Conservation (phyloP, 2,888 invertebrate species). For the Linnaemya vulpina region DNA sequence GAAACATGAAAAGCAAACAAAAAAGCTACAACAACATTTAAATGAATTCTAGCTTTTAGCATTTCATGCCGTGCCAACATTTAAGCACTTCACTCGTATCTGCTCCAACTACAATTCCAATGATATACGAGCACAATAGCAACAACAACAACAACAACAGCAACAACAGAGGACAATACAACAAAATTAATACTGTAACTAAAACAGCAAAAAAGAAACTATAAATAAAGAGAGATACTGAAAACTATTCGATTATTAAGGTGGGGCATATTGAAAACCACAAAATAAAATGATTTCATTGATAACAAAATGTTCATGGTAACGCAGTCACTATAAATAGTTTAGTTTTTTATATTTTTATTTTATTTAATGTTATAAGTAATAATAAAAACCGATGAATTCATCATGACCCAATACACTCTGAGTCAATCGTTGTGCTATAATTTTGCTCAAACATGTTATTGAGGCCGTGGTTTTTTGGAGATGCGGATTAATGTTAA, state of each 20-base stretch:
- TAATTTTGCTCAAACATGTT: too few relatives aligned
- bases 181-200: not conserved
- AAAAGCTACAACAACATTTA: conserved; percentile 22
- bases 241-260: not conserved
- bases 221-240: too few relatives aligned
- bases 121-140: conserved; percentile 29
- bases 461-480: too few relatives aligned
- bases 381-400: not conserved
- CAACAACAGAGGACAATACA: not conserved
- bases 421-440: too few relatives aligned
- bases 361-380: not conserved
- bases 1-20: not conserved
- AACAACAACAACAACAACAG: conserved; percentile 10
- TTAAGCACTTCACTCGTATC: conserved; percentile 40
- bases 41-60: conserved; percentile 40
- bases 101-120: conserved; percentile 45
- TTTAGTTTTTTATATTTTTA: not conserved
- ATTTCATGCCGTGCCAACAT: conserved; percentile 53
- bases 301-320: not conserved
- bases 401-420: too few relatives aligned
- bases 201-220: conserved; percentile 10
- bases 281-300: not conserved
- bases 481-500: too few relatives aligned
- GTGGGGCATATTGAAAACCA: not conserved
- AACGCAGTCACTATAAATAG: too few relatives aligned